Conservation (phyloP, 2,113 vertebrate genomes). For the Bufo bufo region DNA sequence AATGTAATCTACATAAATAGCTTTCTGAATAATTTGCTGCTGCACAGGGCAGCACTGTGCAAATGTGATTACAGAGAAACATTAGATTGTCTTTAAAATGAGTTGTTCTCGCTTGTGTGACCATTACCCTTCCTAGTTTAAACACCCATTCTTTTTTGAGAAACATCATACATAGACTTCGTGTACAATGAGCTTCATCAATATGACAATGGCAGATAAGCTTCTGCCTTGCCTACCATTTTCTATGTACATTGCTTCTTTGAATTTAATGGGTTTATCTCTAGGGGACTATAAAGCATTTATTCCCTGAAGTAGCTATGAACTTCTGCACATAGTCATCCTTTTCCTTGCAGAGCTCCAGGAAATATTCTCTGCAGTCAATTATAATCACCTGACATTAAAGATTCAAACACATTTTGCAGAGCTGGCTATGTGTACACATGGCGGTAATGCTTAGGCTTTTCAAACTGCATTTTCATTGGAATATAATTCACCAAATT, state of each 20-base stretch:
- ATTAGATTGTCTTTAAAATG: slow-evolving; percentile 18
- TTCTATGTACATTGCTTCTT: background rate
- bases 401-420: background rate
- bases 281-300: background rate
- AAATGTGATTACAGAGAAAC: slow-evolving; percentile 33
- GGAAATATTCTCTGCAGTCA: background rate
- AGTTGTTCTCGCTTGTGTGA: slow-evolving; percentile 7
- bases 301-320: background rate
- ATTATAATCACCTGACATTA: background rate
- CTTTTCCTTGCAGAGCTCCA: background rate
- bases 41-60: background rate
- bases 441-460: no score
- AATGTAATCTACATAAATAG: slow-evolving; percentile 41
- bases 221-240: background rate
- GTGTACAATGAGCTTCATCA: background rate
- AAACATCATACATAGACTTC: slow-evolving; percentile 2
- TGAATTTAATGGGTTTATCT: background rate
- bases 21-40: slow-evolving; percentile 19
- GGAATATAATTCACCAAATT: no score
- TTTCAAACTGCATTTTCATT: no score
- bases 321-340: background rate
- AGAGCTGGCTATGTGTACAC: background rate
- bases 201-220: background rate
- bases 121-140: slow-evolving; percentile 10
- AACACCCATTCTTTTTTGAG: background rate